phyloP scores from a whole-genome alignment of 2,888 invertebrate genomes.

The Eulithis prunata region DNA sequence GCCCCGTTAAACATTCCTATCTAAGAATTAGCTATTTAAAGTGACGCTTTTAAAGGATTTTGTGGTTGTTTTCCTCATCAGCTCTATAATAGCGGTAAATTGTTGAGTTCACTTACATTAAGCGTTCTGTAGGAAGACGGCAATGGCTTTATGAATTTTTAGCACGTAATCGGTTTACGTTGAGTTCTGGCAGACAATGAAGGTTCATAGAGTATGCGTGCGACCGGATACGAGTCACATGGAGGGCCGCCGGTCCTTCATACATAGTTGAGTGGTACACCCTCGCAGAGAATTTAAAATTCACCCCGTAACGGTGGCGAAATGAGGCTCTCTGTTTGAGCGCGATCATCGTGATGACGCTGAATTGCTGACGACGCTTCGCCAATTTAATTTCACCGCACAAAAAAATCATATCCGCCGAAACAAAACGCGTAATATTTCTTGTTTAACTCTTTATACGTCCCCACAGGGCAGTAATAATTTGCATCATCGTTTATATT shows the following conservation, averaged over 20 bases:
- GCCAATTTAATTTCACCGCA: conserved; percentile 34
- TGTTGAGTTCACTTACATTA: conserved; percentile 61
- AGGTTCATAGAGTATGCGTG: conserved; percentile 68
- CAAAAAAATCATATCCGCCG: conserved; percentile 39
- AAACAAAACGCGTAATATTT: conserved; percentile 58
- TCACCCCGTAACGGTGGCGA: conserved; percentile 71
- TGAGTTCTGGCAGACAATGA: conserved; percentile 69
- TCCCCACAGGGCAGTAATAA: conserved; percentile 72
- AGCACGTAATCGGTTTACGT: conserved; percentile 77
- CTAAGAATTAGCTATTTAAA: conserved; percentile 30
- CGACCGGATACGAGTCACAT: conserved; percentile 67
- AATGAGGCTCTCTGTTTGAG: conserved; percentile 68
- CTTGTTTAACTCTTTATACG: conserved; percentile 67
- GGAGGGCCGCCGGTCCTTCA: conserved; percentile 68
- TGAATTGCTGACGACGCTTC: conserved; percentile 39
- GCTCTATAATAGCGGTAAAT: conserved; percentile 53
- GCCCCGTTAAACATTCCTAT: conserved; percentile 28
- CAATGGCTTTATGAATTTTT: conserved; percentile 77
- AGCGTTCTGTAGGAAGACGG: conserved; percentile 61
- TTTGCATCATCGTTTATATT: conserved; percentile 76
- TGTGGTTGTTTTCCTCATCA: conserved; percentile 46
- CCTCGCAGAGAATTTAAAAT: conserved; percentile 74
- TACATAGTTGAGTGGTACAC: conserved; percentile 77
- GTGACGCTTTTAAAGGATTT: conserved; percentile 29
- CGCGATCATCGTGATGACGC: conserved; percentile 63